Evolutionary conservation across 2,888 invertebrate species (phyloP), one percentile per base, ranked within the genome.

Genomic region (Phyto melanocephala): DNA sequence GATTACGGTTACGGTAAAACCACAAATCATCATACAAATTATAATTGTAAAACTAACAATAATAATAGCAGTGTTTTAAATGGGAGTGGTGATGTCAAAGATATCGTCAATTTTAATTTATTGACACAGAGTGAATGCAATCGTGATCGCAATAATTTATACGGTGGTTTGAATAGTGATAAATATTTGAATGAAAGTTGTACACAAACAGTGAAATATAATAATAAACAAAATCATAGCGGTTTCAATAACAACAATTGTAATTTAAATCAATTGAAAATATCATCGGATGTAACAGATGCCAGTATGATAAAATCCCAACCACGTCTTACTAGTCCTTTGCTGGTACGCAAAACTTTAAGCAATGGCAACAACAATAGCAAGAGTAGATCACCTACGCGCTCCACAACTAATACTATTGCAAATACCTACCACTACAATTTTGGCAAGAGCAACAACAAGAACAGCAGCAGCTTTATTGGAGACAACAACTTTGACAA

Each of bases 241-340:
- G 35, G 58, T 47, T 74, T 42, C 68, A 67, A 52, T 67, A 83
- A 70, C 72, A 86, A 85, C 79, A 71, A 56, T 67, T 67, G 50
- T 52, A 77, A 62, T 77, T 45, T 70, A n/a, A 77, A 77, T 62
- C 10, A 62, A 52, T 68, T 67, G 10, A 37, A 8, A 35, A 68
- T 45, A 63, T 37, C 81, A 6, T 17, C 75, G 15, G 77, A 79
- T 63, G 77, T 60, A 70, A 67, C 62, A 74, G 87, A 87, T 85
- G 85, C 86, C 50, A 87, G 84, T 68, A 95, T 95, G 94, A 93
- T 95, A 87, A 94, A 93, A 86, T 92, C 94, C 84, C 93, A 95
- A 88, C 93, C 95, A 90, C 95, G 95, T 88, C 93, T 96, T 85
- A 95, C 95, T 88, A 96, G 96, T 91, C 96, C 96, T 80, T 95